Evolutionary conservation across 2,113 vertebrate genomes (phyloP), one percentile per base, ranked within the genome.

Genomic region (Gorsachius goisagi): DNA sequence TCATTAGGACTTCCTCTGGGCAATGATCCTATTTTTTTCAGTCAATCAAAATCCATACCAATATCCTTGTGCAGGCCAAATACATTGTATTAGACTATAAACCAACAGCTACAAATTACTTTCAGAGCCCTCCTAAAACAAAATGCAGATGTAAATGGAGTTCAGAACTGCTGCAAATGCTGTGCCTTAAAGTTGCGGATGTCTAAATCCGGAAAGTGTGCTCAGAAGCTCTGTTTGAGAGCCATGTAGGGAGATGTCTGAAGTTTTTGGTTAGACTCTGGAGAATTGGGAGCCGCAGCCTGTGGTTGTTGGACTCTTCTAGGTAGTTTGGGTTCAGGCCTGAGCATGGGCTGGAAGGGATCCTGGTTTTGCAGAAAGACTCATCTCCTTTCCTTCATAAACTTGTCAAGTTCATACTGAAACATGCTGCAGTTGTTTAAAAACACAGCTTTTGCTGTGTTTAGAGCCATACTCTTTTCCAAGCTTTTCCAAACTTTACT

Each of bases 21-120:
- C 9, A 7, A 78, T 79, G 90, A 89, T 96, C 93, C 14, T 76
- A 85, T 76, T 97, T 90, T 90, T 97, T 95, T 88, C 89, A 95
- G 94, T 89, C 94, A 95, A 92, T 93, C 81, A 95, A 91, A 95
- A 91, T 68, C 84, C 84, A 92, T 91, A 94, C 87, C 84, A 52
- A 77, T 79, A 89, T 39, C 58, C 62, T 94, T 85, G 85, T 0
- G 0, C 86, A 79, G 73, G 62, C 92, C 74, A 94, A 96, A 78
- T 35, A 26, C 37, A 41, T 74, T 66, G 35, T 47, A 72, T 88
- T 87, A 92, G 92, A n/a, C 81, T 77, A 47, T 84, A 95, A 89
- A 95, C 91, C 84, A 72, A 66, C 66, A 89, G 53, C 60, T 94
- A 85, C 89, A 97, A 92, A 96, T 95, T 91, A 85, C 53, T 95